Percentiles rank a stretch among this genome's conserved stretches.
These are phyloP conservation scores for Pocillopora meandrina DNA, from an alignment of 92 coral and sea anemone genomes.

Conservation along the genomic window DNA sequence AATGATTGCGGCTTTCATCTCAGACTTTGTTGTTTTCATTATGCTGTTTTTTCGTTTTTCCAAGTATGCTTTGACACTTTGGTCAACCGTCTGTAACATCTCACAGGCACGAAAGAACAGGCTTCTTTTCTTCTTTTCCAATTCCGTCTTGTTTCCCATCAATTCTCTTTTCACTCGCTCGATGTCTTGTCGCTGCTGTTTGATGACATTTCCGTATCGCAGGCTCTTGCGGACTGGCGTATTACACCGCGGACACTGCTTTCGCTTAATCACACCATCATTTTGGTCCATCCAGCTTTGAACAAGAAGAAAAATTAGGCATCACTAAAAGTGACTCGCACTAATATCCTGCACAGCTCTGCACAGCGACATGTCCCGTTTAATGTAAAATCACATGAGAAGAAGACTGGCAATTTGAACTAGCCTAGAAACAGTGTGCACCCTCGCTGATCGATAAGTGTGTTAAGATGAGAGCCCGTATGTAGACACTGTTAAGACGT, in stretches of 20 bases:
- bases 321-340: too few species aligned
- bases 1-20: background rate
- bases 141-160: background rate
- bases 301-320: background rate
- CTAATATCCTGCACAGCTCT: too few species aligned
- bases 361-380: background rate
- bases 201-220: conserved; percentile 79
- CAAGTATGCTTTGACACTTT: too few species aligned
- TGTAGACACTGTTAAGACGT: too few species aligned
- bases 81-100: too few species aligned
- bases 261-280: conserved; percentile 43
- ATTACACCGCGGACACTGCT: conserved; percentile 81
- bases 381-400: too few species aligned
- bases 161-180: conserved; percentile 48
- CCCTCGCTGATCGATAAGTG: too few species aligned
- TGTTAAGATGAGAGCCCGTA: too few species aligned
- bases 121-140: background rate
- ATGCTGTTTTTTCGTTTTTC: background rate
- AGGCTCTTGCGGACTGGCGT: conserved; percentile 63
- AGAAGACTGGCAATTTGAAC: too few species aligned
- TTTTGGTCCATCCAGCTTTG: conserved; percentile 36
- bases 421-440: too few species aligned
- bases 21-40: background rate
- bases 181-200: conserved; percentile 61
- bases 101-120: background rate